Evolutionary conservation across 2,888 invertebrate genomes (phyloP), one percentile per base, ranked within the genome.

Genomic region (Epirrhoe tristata): DNA sequence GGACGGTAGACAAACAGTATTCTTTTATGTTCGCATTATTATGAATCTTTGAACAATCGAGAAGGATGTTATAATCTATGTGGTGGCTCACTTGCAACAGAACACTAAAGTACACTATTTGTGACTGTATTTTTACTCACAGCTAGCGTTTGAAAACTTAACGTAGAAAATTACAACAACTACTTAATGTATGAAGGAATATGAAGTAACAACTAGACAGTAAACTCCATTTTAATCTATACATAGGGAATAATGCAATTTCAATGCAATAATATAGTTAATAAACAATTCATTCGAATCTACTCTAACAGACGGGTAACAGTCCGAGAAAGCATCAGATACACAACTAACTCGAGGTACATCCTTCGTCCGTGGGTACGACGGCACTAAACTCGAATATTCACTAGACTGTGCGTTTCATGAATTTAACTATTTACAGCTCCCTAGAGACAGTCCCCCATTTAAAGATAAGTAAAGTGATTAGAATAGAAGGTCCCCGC

Each of bases 331-430:
- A 88, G 89, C 86, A 81, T 86, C 81, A 82, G 84, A 84, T 83
- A 87, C 84, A 88, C 84, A 81, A 86, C 86, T 86, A 89, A 82
- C 81, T 81, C 82, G 83, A 79, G 83, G 83, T 86, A 82, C 77
- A 80, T 81, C 84, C 83, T 84, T 83, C 88, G 84, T 87, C 86
- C 86, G 87, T 86, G 87, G 85, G 81, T 83, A 83, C 86, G 89
- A 90, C 87, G 84, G 87, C 89, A 88, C 91, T 91, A 91, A 86
- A 88, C 87, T 88, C 83, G 86, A 89, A 90, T 91, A 92, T 86
- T 86, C 90, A 89, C 92, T 93, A 93, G 84, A 92, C 91, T 93
- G 93, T 93, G 93, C 93, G 93, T 92, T 90, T 92, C 90, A 91
- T 91, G 90, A 90, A 88, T 90, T 84, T 83, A 86, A 82, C 79